Base-by-base conservation (phyloP, 2,888 invertebrate species). In the Escarpia spicata region DNA sequence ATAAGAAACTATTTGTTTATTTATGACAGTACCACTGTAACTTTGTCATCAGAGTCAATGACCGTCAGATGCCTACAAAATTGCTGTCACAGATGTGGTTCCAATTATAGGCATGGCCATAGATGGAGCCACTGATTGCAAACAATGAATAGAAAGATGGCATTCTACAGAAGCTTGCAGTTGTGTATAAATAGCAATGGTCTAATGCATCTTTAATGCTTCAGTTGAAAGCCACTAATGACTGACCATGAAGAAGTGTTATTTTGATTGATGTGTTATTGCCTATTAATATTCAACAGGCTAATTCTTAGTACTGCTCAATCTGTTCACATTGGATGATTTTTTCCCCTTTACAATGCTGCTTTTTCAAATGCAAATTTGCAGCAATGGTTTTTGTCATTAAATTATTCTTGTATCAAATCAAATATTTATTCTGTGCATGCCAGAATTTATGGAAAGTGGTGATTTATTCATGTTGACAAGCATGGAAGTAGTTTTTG, bases 171-270 rank as follows among this genome's bases (percentile, higher is more conserved):
- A 0, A 15, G 75, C n/a, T 26, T 75, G 19, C 75, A 2, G 26
- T 6, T 75, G 26, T 75, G 75, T 75, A 19, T 75, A 75, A n/a
- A 26, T 75, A 75, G 75, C 26, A 75, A 75, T 75, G 75, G 75
- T 75, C 75, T 75, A 75, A 75, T 75, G 75, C 75, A 75, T 75
- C 75, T 75, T 75, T 75, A 75, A 75, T 75, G 75, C 75, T 75
- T 75, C 75, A 75, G 75, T 19, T 75, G 75, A 75, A 75, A 75
- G 75, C 75, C 26, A 75, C 75, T 75, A 75, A 75, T 75, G 75
- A 75, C 75, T 6, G n/a, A 75, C 75, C 75, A 75, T 52, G 75
- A 6, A 75, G 75, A 75, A 75, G 75, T 75, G 75, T 75, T 75
- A n/a, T 75, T 75, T 75, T 75, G 75, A 75, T 75, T 75, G 75